A percentile compares a stretch with the other conserved stretches of the same genome.
phyloP scores from a whole-genome alignment of 1,140 invertebrate genomes.

The honey bee (Apis mellifera) region Amel_HAv3.1 CM009945.2:5849501-5850000 shows the following conservation, averaged over 20 bases:
- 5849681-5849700: not conserved
- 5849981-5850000: conserved; percentile 77
- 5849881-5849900: conserved; percentile 94
- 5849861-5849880: conserved; percentile 91
- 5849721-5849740: conserved; percentile 81
- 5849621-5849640: not conserved
- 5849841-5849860: conserved; percentile 85
- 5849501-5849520: conserved; percentile 76
- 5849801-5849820: conserved; percentile 76
- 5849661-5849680: not conserved
- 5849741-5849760: conserved; percentile 79
- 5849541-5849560: conserved; percentile 68
- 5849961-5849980: not conserved
- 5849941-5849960: not conserved
- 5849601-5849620: conserved; percentile 85
- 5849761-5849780: conserved; percentile 79
- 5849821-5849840: conserved; percentile 78
- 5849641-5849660: not conserved
- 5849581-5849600: conserved; percentile 91
- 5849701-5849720: not conserved
- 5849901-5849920: conserved; percentile 90
- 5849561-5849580: conserved; percentile 82
- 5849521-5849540: conserved; percentile 73
- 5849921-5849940: not conserved
- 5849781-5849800: conserved; percentile 72